A percentile compares a stretch with the other conserved stretches of the same genome.
Evolutionary conservation across 2,888 invertebrate species (phyloP).

Genomic region (Eupelmus urozonus): DNA sequence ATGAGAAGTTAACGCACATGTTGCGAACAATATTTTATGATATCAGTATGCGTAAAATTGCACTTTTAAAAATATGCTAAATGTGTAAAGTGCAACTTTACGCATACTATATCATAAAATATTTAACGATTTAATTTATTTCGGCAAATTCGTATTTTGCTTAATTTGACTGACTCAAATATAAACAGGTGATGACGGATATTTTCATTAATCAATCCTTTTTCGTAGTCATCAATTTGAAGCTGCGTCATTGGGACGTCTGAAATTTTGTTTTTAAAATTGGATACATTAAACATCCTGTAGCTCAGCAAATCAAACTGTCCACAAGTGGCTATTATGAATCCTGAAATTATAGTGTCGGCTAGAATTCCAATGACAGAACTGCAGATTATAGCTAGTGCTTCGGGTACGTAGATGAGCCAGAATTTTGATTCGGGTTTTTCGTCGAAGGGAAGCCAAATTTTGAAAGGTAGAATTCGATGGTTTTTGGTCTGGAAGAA

Average conservation of each 20-base stretch:
- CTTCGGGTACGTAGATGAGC: conserved; percentile 4
- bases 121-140: too few species aligned
- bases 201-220: not conserved
- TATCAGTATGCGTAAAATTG: too few species aligned
- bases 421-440: not conserved
- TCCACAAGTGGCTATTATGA: not conserved
- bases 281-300: not conserved
- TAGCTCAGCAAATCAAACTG: conserved; percentile 21
- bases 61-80: too few species aligned
- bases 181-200: conserved; percentile 31
- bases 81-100: too few species aligned
- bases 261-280: not conserved
- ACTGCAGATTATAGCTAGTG: not conserved
- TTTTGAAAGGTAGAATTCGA: conserved; percentile 7
- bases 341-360: conserved; percentile 7
- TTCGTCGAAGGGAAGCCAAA: conserved; percentile 25
- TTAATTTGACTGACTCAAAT: conserved; percentile 28
- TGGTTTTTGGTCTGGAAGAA: conserved; percentile 17
- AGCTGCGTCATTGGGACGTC: not conserved
- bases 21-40: too few species aligned
- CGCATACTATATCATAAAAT: too few species aligned
- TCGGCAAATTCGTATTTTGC: too few species aligned
- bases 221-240: not conserved
- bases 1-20: too few species aligned
- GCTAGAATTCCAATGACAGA: not conserved